Conservation (phyloP, 2,888 invertebrate species). For the Tetranychus truncatus region DNA sequence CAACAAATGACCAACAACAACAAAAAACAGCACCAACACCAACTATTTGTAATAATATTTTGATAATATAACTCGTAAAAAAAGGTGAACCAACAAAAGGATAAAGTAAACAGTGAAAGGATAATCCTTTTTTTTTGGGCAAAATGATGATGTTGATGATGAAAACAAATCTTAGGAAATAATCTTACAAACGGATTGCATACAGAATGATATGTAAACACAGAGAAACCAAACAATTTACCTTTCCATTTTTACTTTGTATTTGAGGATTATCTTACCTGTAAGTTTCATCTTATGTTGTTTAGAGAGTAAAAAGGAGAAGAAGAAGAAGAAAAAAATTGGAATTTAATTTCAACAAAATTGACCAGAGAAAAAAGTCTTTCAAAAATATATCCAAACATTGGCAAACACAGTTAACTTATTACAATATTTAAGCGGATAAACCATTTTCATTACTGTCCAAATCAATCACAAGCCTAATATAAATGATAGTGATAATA, state of each 20-base stretch:
- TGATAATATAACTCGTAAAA: background rate
- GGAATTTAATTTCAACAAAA: background rate
- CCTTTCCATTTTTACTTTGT: background rate
- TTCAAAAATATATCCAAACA: background rate
- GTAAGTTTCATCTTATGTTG: too few species aligned
- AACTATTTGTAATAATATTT: background rate
- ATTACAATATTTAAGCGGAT: background rate
- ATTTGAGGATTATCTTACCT: too few species aligned
- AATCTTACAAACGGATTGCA: background rate
- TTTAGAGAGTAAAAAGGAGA: background rate
- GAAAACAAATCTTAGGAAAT: background rate
- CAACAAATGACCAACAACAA: background rate
- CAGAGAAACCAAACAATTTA: background rate
- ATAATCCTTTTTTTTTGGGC: background rate
- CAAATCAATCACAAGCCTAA: background rate
- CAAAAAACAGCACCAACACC: background rate
- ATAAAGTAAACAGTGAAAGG: background rate
- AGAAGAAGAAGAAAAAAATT: background rate
- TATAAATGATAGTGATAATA: background rate
- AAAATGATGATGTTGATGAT: background rate
- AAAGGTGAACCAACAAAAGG: background rate
- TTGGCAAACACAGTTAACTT: background rate
- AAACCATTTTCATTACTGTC: background rate
- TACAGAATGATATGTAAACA: background rate
- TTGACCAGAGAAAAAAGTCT: background rate